Evolutionary conservation across 2,888 invertebrate genomes (phyloP), one percentile per base, ranked within the genome.

Genomic region (Standfussiana lucernea): DNA sequence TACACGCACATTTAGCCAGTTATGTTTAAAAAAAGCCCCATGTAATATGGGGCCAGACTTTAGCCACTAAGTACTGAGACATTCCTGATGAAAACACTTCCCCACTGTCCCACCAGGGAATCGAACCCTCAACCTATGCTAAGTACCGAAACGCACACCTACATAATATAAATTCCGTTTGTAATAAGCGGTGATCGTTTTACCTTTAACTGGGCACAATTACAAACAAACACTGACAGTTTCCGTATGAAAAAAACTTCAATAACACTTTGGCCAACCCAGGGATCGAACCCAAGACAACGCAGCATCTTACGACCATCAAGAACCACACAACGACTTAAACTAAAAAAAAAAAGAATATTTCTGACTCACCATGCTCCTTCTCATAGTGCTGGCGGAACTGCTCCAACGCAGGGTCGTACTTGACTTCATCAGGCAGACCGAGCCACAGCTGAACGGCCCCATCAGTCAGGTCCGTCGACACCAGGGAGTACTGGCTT

Each of bases 401-500:
- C 18, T 97, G 96, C 42, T 97, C 97, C 90, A 98, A 93, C 56
- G 97, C 97, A 0, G 98, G 97, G 91, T 98, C 98, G 82, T 97
- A 97, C 66, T 97, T 97, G 80, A 98, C 97, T 84, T 97, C 97
- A 79, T 97, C 97, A 0, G 98, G 98, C 13, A 98, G 89, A 13
- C 97, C 97, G 37, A 97, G 94, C 98, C 98, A 98, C 28, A 98
- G 97, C 89, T 97, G 97, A 15, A 98, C 92, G 0, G 97, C 97
- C 1, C 97, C 97, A 28, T 97, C 97, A 0, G 97, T 97, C 79
- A 97, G 93, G 83, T 97, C 97, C 35, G 94, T 95, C 8, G 97
- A 95, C 28, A 97, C 96, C 92, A 96, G 82, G 8, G 95, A 96
- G 73, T 96, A 97, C 87, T 96, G 95, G 56, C 96, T 95, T 80